Evolutionary conservation across 2,888 invertebrate species (phyloP), one percentile per base, ranked within the genome.

Genomic region (Noctua pronuba): DNA sequence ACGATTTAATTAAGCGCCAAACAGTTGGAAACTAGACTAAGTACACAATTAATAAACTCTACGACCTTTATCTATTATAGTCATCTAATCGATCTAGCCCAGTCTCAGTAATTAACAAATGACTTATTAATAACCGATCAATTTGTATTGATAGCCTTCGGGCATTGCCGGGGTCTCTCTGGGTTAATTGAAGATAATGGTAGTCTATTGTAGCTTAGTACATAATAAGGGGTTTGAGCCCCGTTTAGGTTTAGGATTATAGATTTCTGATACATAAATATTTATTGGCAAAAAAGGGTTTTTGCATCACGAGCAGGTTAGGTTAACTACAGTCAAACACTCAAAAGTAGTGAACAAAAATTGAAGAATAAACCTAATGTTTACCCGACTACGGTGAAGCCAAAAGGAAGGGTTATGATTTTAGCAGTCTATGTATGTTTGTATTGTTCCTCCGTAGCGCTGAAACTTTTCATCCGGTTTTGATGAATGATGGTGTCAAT

Each of bases 21-120:
- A 67, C 6, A 1, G 21, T 44, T 58, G 16, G 16, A 74, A 60
- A 35, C 28, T 67, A 38, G 44, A 62, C 16, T 3, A 66, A 31
- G 41, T 1, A 10, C n/a, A 31, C 31, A 28, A 67, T 67, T 35
- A 73, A 66, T 73, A 21, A 74, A 41, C 38, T 46, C 8, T 10
- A 44, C 2, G 35, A 60, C 28, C 31, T 28, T 55, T 44, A 28
- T 62, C 1, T 44, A 13, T 52, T 52, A 67, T 38, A n/a, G 16
- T 46, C 6, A 44, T 68, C 13, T 65, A 49, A 21, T 6, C 38
- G n/a, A n/a, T 31, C 24, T 49, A 75, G 18, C 21, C 24, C 44
- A 60, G 35, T n/a, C 66, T 52, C 28, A 10, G 49, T 66, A n/a
- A 74, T 67, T n/a, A 67, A 46, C n/a, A 65, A 65, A 46, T 49